phyloP scores from a whole-genome alignment of 2,113 vertebrate species.

The Prinia subflava region DNA sequence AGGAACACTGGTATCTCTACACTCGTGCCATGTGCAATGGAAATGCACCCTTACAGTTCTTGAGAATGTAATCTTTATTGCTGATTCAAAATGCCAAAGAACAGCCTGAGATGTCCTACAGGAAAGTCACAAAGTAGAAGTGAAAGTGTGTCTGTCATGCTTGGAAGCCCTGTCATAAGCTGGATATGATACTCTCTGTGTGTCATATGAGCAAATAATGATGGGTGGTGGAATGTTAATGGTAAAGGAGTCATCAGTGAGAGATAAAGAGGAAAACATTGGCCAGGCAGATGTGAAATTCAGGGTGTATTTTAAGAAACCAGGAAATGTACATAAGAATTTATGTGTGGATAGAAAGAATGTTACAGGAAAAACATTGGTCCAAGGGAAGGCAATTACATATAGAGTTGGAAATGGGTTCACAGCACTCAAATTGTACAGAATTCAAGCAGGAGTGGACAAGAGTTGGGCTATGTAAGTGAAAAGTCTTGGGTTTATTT shows the following conservation, averaged over 20 bases:
- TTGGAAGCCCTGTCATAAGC: background rate
- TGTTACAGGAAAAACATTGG: background rate
- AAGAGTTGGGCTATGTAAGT: background rate
- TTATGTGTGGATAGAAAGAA: background rate
- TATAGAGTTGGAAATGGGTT: background rate
- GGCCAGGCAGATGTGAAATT: background rate
- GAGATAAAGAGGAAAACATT: background rate
- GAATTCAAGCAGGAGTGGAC: background rate
- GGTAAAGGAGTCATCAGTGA: background rate
- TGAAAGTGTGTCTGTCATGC: background rate
- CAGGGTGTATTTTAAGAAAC: background rate
- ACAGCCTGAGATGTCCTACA: background rate
- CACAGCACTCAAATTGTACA: background rate
- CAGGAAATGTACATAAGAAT: background rate
- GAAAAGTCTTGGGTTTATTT: background rate
- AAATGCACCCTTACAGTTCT: background rate
- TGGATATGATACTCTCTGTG: fast-evolving
- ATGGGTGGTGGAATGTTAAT: background rate
- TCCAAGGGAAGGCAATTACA: background rate
- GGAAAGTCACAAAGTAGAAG: background rate
- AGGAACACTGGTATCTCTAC: background rate
- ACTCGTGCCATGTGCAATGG: fast-evolving
- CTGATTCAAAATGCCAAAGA: background rate
- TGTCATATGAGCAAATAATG: background rate
- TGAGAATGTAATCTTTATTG: background rate